Conservation (phyloP, 1,140 invertebrate genomes). For the Polypedilum vanderplanki region DNA sequence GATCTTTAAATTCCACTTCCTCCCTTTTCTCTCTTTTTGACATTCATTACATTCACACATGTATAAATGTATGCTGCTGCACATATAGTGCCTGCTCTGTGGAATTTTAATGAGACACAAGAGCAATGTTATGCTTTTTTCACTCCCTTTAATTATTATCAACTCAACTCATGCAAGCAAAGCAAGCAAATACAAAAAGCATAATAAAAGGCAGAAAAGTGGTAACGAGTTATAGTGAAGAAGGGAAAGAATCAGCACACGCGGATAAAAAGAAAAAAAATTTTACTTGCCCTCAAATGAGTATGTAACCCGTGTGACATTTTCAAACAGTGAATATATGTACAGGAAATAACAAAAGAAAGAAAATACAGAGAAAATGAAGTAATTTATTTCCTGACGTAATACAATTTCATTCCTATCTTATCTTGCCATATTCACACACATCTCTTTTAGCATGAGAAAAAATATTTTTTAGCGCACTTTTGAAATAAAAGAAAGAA, state of each 20-base stretch:
- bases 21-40: background rate
- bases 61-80: background rate
- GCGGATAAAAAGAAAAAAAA: background rate
- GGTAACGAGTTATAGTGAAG: background rate
- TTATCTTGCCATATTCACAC: background rate
- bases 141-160: slow-evolving; percentile 7
- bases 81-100: background rate
- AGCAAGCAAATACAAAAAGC: no score
- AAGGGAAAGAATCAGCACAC: background rate
- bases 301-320: background rate
- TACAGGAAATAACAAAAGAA: background rate
- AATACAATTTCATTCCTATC: background rate
- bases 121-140: slow-evolving; percentile 5
- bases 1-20: slow-evolving; percentile 18
- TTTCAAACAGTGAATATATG: background rate
- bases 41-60: background rate
- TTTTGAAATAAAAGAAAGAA: no score
- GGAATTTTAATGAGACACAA: slow-evolving; percentile 18
- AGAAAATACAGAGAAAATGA: background rate
- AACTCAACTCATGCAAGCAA: slow-evolving; percentile 2
- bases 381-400: slow-evolving; percentile 5
- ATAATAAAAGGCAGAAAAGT: slow-evolving; percentile 19
- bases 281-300: slow-evolving; percentile 4
- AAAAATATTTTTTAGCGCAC: no score
- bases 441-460: background rate